Evolutionary conservation across 2,888 invertebrate genomes (phyloP).

Genomic region (Trichogramma evanescens): DNA sequence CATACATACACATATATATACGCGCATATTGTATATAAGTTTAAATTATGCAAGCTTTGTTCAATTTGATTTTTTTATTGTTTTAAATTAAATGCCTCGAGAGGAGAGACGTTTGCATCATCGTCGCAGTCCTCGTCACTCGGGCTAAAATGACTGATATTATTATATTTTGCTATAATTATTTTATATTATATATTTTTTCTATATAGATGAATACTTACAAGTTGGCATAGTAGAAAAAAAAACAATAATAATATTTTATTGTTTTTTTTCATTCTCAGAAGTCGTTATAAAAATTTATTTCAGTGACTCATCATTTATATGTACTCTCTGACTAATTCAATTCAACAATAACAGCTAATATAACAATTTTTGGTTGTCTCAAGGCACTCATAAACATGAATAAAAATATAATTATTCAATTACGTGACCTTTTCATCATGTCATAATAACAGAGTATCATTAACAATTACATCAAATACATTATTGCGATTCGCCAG

Average conservation of each 20-base stretch:
- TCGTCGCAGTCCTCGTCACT: no score
- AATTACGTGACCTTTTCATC: constrained; percentile 13
- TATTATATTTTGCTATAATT: no score
- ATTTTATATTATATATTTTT: background rate
- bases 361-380: constrained; percentile 17
- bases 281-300: constrained; percentile 15
- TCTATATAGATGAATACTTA: background rate
- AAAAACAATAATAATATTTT: constrained; percentile 5
- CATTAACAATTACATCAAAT: background rate
- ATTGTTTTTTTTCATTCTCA: background rate
- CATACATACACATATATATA: no score
- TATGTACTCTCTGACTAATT: constrained; percentile 2
- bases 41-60: no score
- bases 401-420: constrained; percentile 20
- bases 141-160: no score
- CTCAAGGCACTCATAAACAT: constrained; percentile 11
- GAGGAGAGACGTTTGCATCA: no score
- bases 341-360: constrained; percentile 16
- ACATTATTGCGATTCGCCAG: no score
- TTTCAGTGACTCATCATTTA: constrained; percentile 13
- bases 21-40: no score
- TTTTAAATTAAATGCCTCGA: no score
- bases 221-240: background rate
- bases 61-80: no score
- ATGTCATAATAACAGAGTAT: constrained; percentile 4